Evolutionary conservation across 2,888 invertebrate genomes (phyloP), one percentile per base, ranked within the genome.

Genomic region (Conistra vaccinii): DNA sequence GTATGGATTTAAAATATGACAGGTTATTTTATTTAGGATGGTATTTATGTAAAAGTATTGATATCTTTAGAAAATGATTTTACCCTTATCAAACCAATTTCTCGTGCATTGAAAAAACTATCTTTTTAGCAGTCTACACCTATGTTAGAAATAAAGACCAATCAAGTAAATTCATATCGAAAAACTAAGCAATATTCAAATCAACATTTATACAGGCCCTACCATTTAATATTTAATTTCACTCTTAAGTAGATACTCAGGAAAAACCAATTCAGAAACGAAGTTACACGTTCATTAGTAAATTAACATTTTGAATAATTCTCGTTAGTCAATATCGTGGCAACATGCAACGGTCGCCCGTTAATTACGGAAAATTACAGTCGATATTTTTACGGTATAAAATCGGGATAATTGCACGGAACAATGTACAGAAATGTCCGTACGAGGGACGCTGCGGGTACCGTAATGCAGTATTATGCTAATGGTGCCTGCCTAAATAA

Each of bases 391-490:
- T 72, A 73, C 62, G 57, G 75, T 60, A 73, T 71, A 79, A 85
- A 84, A 85, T 84, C 72, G 48, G 73, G 58, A 73, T 84, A 84
- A 81, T 83, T 83, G 80, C 67, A 76, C 83, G 75, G 78, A 84
- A 85, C 87, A 84, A 85, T 85, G 87, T 86, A 80, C 82, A 78
- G 66, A 69, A 75, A 81, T 74, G 73, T 75, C 81, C 84, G 84
- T 81, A 83, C 79, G 83, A 89, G 70, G 73, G 83, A 77, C 86
- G 87, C 83, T 85, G 87, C 88, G 89, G 85, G 91, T 91, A 71
- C 60, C 69, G 73, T 87, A 94, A 94, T 93, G 91, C 91, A 91
- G 92, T 90, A 93, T 93, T 94, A 94, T 94, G 94, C 90, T 94
- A 94, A 94, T 94, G 91, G 83, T 74, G 60, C 58, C 73, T 75